phyloP scores from a whole-genome alignment of 23 tunicate genomes.

The Ciona savignyi region DNA sequence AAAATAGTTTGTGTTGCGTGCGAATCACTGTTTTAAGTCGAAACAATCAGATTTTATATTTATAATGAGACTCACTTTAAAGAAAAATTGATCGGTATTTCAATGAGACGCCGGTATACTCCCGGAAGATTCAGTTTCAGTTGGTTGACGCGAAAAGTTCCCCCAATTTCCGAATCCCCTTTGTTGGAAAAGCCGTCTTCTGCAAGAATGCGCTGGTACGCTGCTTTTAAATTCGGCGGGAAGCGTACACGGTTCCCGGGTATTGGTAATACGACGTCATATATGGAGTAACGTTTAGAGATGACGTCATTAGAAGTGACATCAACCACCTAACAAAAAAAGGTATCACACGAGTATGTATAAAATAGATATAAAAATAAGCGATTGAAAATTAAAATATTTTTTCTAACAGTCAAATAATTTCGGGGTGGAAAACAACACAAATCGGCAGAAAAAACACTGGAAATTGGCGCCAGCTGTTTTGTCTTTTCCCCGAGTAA shows the following conservation, averaged over 20 bases:
- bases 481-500: not conserved
- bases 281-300: not conserved
- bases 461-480: not conserved
- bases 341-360: no score
- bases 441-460: no score
- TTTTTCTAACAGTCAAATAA: no score
- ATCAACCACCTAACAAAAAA: conserved; percentile 10
- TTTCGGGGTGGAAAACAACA: no score
- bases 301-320: conserved; percentile 40
- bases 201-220: conserved; percentile 16
- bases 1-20: no score
- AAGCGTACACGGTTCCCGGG: conserved; percentile 52
- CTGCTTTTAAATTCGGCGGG: conserved; percentile 35
- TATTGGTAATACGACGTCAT: conserved; percentile 53
- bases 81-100: conserved; percentile 33
- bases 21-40: no score
- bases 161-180: not conserved
- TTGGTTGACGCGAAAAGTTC: conserved; percentile 36
- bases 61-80: conserved; percentile 17
- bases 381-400: no score
- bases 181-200: not conserved
- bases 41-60: no score
- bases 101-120: conserved; percentile 38
- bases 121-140: conserved; percentile 45
- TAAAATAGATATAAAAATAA: no score